Evolutionary conservation across 2,888 invertebrate genomes (phyloP), one percentile per base, ranked within the genome.

Genomic region (Aromia moschata): DNA sequence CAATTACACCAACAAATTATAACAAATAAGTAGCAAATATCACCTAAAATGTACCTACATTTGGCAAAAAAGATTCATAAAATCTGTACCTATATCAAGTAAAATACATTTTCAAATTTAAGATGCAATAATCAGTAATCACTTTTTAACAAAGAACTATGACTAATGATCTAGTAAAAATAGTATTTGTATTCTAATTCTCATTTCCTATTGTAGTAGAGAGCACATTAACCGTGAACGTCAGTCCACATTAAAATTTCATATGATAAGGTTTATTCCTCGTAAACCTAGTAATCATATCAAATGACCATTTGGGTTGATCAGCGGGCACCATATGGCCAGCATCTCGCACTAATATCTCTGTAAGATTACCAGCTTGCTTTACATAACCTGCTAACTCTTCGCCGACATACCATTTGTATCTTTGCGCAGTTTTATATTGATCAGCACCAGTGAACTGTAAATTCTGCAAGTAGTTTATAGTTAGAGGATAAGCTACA

Each of bases 311-410:
- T 77, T 91, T 45, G 0, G 93, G 92, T 76, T 93, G 91, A 80
- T 93, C 92, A 20, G 84, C 83, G 0, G 92, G 91, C 5, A 91
- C 90, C 89, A 93, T 90, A 72, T 93, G 93, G 0, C 94, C 93
- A 9, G 93, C 91, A 79, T 90, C 86, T 59, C 92, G 83, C 0
- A 93, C 88, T 79, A 93, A 77, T 1, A 92, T 84, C 77, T 92
- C 91, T 0, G 88, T 87, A 47, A 93, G 80, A 73, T 89, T 89
- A 0, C 88, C 88, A 3, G 87, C 89, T 65, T 86, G 84, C 76
- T 89, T 91, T 0, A 85, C 87, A 80, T 91, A 93, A 0, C 93
- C 93, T 0, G 92, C 93, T 5, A 93, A 79, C 64, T 89, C 87
- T 0, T 81, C 82, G 46, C 82, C 87, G 3, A 91, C 87, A 52